A percentile compares a stretch with the other conserved stretches of the same genome.
These are phyloP conservation scores for Solenopsis invicta DNA, from an alignment of 1,140 invertebrate genomes.

Conservation along the genomic window DNA sequence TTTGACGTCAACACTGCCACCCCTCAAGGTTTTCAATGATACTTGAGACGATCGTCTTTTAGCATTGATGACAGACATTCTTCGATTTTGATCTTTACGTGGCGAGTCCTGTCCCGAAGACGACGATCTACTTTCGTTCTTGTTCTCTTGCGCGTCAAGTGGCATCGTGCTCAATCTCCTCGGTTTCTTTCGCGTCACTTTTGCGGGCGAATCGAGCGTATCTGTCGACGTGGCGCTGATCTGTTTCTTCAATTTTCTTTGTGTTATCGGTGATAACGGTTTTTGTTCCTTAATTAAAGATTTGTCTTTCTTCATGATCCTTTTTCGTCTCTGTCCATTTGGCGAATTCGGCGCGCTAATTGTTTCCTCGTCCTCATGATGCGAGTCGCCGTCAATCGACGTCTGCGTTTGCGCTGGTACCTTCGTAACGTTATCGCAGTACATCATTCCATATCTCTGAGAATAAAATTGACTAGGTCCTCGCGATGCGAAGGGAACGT, in stretches of 20 bases:
- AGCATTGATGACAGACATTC: conserved; percentile 79
- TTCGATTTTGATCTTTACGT: conserved; percentile 79
- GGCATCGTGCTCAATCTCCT: conserved; percentile 53
- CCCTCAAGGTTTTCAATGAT: conserved; percentile 79
- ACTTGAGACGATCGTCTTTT: conserved; percentile 81
- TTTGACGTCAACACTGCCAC: conserved; percentile 79
- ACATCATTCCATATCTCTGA: conserved; percentile 72
- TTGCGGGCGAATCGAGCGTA: conserved; percentile 63
- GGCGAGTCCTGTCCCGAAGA: conserved; percentile 85
- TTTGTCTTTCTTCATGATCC: conserved; percentile 57
- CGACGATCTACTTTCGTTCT: conserved; percentile 84
- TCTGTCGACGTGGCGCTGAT: conserved; percentile 75
- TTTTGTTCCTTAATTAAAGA: conserved; percentile 54
- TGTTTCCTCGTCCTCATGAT: conserved; percentile 67
- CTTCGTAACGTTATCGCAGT: conserved; percentile 77
- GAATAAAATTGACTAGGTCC: conserved; percentile 70
- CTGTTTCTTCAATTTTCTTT: conserved; percentile 78
- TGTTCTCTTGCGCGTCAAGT: conserved; percentile 74
- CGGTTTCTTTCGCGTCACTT: conserved; percentile 44
- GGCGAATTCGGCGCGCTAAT: conserved; percentile 62
- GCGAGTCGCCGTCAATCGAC: conserved; percentile 74
- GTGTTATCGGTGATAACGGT: conserved; percentile 63
- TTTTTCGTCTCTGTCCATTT: conserved; percentile 58
- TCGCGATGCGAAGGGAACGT: conserved; percentile 74
- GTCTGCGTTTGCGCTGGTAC: conserved; percentile 82